Evolutionary conservation across 64 coral and sea anemone genomes (phyloP), one percentile per base, ranked within the genome.

Genomic region (Dendronephthya gigantea): DNA sequence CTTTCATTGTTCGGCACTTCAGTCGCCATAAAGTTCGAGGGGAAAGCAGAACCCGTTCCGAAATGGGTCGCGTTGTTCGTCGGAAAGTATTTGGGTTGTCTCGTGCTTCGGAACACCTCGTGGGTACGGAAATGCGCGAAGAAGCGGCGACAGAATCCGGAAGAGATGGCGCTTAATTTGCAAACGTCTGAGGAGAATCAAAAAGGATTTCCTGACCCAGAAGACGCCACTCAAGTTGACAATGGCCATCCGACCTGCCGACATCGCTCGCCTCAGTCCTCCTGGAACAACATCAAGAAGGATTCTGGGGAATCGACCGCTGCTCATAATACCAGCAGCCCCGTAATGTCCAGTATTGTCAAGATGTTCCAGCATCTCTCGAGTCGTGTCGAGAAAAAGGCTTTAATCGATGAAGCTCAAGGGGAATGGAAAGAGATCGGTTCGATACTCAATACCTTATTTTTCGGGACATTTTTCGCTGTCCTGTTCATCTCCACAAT

Each of bases 381-480:
- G 15, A 39, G 14, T 35, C 72, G 72, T 9, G 36, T 79, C 16
- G 27, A 79, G 29, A 79, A 0, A 19, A 79, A 38, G 2, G 32
- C 30, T 7, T 19, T 33, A 39, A 29, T 36, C 13, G 72, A 79
- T 12, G 72, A 79, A 39, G 30, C 36, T 14, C 32, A 19, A 79
- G 72, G 17, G 72, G 72, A 79, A 79, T 79, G 72, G 72, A 79
- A 79, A 8, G 36, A 79, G 36, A 39, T 39, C 12, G 72, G 72
- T 12, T 16, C 15, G 72, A 39, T 79, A 9, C 36, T 79, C 4
- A 79, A 79, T 35, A 34, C 30, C 1, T 79, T 79, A 33, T 79
- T 79, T 29, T 79, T 79, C 36, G 9, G 72, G 28, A 36, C 72
- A 79, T 34, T 79, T 79, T 39, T 79, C 37, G 72, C 72, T 19